Evolutionary conservation across 2,797 vertebrate species (phyloP).

Genomic region (Eutrigla gurnardus): DNA sequence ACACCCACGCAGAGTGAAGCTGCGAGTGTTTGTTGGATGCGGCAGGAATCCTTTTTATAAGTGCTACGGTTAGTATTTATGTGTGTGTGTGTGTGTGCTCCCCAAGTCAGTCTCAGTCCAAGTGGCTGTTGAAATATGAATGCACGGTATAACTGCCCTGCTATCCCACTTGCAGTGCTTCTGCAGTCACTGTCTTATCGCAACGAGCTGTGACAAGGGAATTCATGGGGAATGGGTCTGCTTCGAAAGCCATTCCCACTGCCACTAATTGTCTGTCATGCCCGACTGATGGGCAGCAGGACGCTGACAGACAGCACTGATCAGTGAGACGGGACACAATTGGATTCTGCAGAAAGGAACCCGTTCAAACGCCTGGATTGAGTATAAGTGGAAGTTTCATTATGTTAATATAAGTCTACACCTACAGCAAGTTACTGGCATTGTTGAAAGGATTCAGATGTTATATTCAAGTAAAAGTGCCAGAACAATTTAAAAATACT

Average conservation of each 20-base stretch:
- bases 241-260: conserved; percentile 62
- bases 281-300: conserved; percentile 52
- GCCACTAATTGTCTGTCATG: conserved; percentile 67
- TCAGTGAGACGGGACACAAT: conserved; percentile 37
- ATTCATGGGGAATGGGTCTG: conserved; percentile 61
- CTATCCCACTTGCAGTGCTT: conserved; percentile 45
- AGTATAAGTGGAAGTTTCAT: conserved; percentile 13
- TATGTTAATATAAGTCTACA: conserved; percentile 5
- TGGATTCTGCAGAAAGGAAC: conserved; percentile 24
- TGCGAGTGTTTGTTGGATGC: conserved; percentile 19
- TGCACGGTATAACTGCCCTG: conserved; percentile 48
- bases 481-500: not conserved
- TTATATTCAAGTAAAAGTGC: not conserved
- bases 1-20: conserved; percentile 28
- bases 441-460: not conserved
- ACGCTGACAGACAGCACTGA: conserved; percentile 48
- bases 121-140: conserved; percentile 73
- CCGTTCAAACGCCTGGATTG: conserved; percentile 4
- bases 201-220: conserved; percentile 69
- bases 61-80: conserved; percentile 46
- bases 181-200: conserved; percentile 49
- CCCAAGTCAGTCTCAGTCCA: conserved; percentile 46
- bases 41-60: conserved; percentile 34
- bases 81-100: conserved; percentile 27
- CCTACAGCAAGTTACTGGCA: not conserved